phyloP scores from a whole-genome alignment of 1,140 invertebrate genomes.

The Sesamia nonagrioides region DNA sequence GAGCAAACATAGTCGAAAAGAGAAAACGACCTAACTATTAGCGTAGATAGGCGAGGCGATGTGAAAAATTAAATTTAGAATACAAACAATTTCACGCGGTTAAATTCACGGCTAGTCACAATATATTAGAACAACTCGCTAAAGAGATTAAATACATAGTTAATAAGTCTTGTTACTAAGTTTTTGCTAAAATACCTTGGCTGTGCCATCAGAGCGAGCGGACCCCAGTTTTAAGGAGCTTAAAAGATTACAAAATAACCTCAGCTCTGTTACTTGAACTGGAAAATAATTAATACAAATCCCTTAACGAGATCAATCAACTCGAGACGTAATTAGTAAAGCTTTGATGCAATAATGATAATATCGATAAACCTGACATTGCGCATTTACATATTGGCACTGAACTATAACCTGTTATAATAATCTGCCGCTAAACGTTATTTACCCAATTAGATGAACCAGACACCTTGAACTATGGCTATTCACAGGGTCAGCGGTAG shows the following conservation, averaged over 20 bases:
- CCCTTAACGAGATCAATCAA: conserved; percentile 30
- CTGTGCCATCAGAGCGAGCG: not conserved
- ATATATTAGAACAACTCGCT: too few species aligned
- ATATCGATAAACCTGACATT: not conserved
- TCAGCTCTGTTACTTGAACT: conserved; percentile 13
- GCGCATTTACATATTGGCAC: conserved; percentile 9
- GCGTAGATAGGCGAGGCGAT: too few species aligned
- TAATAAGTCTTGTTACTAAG: not conserved
- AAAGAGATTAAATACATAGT: conserved; percentile 1
- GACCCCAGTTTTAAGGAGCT: not conserved
- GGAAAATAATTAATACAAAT: conserved; percentile 28
- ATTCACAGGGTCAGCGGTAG: conserved; percentile 25
- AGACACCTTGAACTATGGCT: conserved; percentile 47
- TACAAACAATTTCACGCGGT: too few species aligned
- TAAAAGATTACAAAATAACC: conserved; percentile 31
- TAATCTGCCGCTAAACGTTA: not conserved
- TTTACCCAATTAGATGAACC: conserved; percentile 47
- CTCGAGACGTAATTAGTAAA: not conserved
- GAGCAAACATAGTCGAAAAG: too few species aligned
- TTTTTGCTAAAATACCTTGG: not conserved
- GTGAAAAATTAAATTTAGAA: too few species aligned
- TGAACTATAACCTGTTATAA: conserved; percentile 8
- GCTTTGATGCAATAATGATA: not conserved
- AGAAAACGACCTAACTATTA: too few species aligned
- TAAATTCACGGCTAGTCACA: too few species aligned